Percentiles rank a stretch among this genome's conserved stretches.
Conservation (phyloP, 1,140 invertebrate genomes). For the Drosophila persimilis region DNA sequence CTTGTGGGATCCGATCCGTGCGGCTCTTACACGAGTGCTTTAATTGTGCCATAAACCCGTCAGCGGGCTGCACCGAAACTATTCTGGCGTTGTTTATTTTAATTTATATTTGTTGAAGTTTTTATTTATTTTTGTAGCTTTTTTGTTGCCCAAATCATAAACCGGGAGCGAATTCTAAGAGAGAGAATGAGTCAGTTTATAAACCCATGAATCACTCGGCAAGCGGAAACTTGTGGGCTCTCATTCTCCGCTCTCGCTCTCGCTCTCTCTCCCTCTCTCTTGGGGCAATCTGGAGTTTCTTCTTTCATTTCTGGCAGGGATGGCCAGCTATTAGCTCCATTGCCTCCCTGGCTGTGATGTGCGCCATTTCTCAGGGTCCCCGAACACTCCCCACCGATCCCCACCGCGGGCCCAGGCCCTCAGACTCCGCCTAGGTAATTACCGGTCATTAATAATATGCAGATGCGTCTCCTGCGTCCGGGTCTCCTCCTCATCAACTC, state of each 20-base stretch:
- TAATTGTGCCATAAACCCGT: constrained; percentile 77
- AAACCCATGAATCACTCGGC: constrained; percentile 76
- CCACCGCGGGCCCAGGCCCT: constrained; percentile 9
- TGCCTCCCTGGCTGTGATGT: constrained; percentile 52
- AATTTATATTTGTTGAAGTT: constrained; percentile 80
- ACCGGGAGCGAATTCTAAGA: constrained; percentile 20
- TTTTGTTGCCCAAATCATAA: constrained; percentile 38
- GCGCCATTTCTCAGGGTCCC: constrained; percentile 47
- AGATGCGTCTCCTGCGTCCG: constrained; percentile 53
- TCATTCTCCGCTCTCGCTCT: not conserved
- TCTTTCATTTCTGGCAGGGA: constrained; percentile 26
- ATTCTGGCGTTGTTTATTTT: constrained; percentile 75
- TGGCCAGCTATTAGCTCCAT: constrained; percentile 59
- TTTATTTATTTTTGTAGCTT: constrained; percentile 61
- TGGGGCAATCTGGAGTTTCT: constrained; percentile 13
- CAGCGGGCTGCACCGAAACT: constrained; percentile 51
- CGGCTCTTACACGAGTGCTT: constrained; percentile 28
- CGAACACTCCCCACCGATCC: not conserved
- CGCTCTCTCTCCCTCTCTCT: constrained; percentile 8
- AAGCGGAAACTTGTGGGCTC: constrained; percentile 37
- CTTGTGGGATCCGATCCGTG: constrained; percentile 9
- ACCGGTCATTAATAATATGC: constrained; percentile 81
- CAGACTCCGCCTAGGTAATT: constrained; percentile 61
- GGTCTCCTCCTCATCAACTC: constrained; percentile 21
- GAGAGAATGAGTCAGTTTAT: constrained; percentile 37